Base-by-base conservation (phyloP, 2,797 vertebrate genomes). In the Manis crassicaudata region DNA sequence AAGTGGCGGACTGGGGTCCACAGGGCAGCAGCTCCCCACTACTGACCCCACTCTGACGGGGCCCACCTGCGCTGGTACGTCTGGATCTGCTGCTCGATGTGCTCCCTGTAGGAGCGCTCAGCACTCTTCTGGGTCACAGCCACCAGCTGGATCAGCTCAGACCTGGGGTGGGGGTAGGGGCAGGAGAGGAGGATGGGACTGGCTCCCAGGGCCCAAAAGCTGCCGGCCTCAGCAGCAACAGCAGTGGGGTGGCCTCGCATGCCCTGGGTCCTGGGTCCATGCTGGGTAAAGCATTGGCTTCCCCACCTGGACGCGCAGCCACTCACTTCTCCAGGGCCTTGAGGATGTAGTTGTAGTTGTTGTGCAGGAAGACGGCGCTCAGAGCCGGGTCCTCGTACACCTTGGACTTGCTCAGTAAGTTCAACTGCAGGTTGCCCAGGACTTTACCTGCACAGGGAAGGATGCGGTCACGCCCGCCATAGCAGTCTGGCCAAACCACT, bases 291-390 rank as follows among this genome's bases (percentile, higher is more conserved):
- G 46, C 3, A 3, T 52, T 8, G 29, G 29, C 17, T 17, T 32
- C 73, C 56, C 52, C 2, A 1, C 60, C 12, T 0, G n/a, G 11
- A 27, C 29, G 50, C 8, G 2, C 0, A 2, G 72, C 18, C 86
- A 98, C 99, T 98, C 97, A 99, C 99, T 99, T 99, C 97, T 99
- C 99, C 98, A 99, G 99, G 20, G 99, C 99, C 98, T 99, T 99
- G 95, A 99, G 99, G 98, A 99, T 99, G 98, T 99, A 99, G 98
- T 99, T 99, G 98, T 99, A 99, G 98, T 99, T 99, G 98, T 99
- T 99, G 98, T 99, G 99, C 70, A 99, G 99, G 97, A 99, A 99
- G 93, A 99, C 99, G 95, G 99, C 99, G 7, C 99, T 99, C 97
- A 99, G 98, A 20, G 99, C 99, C 0, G 98, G 98, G 77, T 99